These are phyloP conservation scores for Pelodiscus sinensis DNA, from an alignment of 2,113 vertebrate species.

Conservation along the genomic window DNA sequence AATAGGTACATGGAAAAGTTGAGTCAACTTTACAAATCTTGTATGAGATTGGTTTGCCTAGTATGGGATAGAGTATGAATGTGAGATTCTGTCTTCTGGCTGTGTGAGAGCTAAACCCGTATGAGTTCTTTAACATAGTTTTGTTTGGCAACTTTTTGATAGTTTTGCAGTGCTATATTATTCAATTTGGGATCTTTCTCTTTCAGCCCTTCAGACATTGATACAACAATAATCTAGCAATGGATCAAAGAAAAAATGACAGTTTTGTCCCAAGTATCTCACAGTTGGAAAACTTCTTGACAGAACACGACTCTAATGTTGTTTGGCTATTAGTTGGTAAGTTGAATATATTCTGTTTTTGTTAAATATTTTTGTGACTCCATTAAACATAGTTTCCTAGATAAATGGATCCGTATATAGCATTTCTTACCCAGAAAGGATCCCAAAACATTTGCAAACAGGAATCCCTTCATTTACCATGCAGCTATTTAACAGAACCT, in stretches of 20 bases:
- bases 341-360: conserved; percentile 45
- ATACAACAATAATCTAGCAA: conserved; percentile 63
- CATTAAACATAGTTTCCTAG: neutral
- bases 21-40: neutral
- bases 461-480: neutral
- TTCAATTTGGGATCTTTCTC: neutral
- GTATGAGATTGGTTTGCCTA: neutral
- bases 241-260: conserved; percentile 88
- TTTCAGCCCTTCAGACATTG: conserved; percentile 61
- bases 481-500: neutral
- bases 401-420: fast-evolving
- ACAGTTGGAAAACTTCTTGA: conserved; percentile 92
- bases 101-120: neutral
- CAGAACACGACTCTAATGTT: conserved; percentile 93
- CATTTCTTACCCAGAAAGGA: neutral
- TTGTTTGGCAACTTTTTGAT: neutral
- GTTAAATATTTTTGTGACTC: neutral
- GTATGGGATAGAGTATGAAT: neutral
- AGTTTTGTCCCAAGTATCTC: conserved; percentile 89
- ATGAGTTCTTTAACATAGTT: neutral
- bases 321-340: conserved; percentile 97
- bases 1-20: neutral
- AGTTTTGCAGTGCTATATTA: neutral
- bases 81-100: neutral
- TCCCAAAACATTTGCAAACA: neutral